Conservation (phyloP, 2,888 invertebrate genomes). For the Oscheius myriophilus region DNA sequence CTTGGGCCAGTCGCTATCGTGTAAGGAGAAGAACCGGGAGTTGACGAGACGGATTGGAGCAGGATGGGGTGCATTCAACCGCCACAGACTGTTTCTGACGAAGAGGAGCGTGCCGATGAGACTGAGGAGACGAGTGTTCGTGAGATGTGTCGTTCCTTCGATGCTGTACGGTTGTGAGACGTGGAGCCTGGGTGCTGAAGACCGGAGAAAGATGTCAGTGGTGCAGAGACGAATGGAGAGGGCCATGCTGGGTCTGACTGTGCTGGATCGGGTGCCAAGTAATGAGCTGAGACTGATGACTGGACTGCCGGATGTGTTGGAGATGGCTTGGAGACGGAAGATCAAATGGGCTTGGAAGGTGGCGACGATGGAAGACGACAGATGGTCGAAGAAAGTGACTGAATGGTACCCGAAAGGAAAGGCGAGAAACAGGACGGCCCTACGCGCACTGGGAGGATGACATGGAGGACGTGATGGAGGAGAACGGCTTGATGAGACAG, state of each 20-base stretch:
- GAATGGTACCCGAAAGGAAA: not conserved
- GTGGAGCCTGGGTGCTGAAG: not conserved
- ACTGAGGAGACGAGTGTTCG: slow-evolving; percentile 6
- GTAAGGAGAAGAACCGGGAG: slow-evolving; percentile 13
- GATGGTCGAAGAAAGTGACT: slow-evolving; percentile 2
- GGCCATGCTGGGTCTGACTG: not conserved
- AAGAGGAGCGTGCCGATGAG: not conserved
- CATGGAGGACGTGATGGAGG: not conserved
- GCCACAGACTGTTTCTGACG: slow-evolving; percentile 12
- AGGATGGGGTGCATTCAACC: slow-evolving; percentile 28
- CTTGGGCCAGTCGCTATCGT: slow-evolving; percentile 16
- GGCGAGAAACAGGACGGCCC: slow-evolving; percentile 1
- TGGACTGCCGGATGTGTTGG: not conserved
- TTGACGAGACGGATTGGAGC: slow-evolving; percentile 22
- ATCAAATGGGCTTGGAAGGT: slow-evolving; percentile 4
- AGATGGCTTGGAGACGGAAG: slow-evolving; percentile 6
- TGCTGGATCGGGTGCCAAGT: not conserved
- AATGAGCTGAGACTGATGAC: not conserved
- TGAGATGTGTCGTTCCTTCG: not conserved
- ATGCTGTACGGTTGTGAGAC: slow-evolving; percentile 1
- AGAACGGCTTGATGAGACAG: too few relatives aligned
- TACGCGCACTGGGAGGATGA: not conserved
- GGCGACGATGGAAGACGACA: not conserved
- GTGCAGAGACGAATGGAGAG: not conserved
- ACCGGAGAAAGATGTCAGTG: not conserved